Conservation (phyloP, 2,797 vertebrate species). For the Dicrostonyx torquatus region DNA sequence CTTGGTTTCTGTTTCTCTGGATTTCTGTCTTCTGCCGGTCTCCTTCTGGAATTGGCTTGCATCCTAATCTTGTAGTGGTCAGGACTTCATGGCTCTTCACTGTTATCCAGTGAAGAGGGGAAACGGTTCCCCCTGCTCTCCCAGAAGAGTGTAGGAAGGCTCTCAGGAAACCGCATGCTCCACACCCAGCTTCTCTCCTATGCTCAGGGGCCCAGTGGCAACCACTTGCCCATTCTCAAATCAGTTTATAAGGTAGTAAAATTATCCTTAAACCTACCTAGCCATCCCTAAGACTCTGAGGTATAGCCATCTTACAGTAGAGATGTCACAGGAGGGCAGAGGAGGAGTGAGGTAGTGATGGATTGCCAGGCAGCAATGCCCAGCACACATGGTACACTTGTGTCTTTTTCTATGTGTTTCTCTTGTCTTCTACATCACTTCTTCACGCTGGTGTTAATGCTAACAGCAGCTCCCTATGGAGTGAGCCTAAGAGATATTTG, state of each 20-base stretch:
- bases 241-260: background rate
- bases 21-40: background rate
- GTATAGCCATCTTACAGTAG: background rate
- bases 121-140: background rate
- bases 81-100: background rate
- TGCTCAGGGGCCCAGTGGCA: background rate
- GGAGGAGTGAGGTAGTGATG: too few species aligned
- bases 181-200: background rate
- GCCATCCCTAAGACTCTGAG: background rate
- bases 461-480: background rate
- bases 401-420: background rate
- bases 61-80: background rate
- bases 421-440: background rate
- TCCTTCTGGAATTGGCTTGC: background rate
- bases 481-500: background rate
- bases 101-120: background rate
- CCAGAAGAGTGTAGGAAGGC: background rate
- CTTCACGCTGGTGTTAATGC: background rate
- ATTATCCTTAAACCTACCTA: background rate
- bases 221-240: background rate
- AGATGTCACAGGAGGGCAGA: background rate
- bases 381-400: background rate
- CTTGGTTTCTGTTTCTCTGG: background rate
- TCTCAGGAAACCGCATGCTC: background rate
- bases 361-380: background rate